These are phyloP conservation scores for Muntiacus muntjak DNA, from an alignment of 2,113 vertebrate species.

Conservation along the genomic window DNA sequence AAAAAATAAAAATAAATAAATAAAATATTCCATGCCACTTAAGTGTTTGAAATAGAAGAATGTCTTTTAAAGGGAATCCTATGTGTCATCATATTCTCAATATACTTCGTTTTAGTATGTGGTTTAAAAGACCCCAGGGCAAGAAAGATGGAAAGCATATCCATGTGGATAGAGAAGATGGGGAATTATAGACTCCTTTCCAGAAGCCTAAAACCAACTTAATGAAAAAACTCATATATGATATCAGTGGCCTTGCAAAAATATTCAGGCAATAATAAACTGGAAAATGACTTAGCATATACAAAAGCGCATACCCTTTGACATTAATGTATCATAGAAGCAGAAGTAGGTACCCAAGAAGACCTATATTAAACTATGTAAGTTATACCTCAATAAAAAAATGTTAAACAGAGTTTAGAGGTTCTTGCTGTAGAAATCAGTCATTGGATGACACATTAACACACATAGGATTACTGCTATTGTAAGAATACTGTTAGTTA, in stretches of 20 bases:
- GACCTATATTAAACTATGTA: neutral
- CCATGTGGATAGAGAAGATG: neutral
- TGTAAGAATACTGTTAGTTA: neutral
- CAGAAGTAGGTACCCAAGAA: neutral
- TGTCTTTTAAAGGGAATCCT: neutral
- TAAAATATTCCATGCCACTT: neutral
- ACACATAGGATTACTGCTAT: neutral
- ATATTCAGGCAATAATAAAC: neutral
- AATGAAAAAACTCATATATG: neutral
- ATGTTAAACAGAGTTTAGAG: neutral
- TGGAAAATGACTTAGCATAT: conserved; percentile 8
- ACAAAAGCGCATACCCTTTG: neutral
- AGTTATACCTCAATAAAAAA: neutral
- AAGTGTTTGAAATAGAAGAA: conserved; percentile 8
- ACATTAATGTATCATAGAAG: neutral
- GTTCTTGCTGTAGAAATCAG: neutral
- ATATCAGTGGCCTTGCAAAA: conserved; percentile 13
- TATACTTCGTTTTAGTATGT: conserved; percentile 37
- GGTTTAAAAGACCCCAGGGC: neutral
- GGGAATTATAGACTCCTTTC: neutral
- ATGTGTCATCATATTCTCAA: neutral
- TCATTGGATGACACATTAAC: neutral
- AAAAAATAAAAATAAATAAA: neutral
- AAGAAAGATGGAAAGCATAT: neutral
- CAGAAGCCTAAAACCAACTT: neutral